Evolutionary conservation across 2,797 vertebrate genomes (phyloP).

Genomic region (Pachyuromys duprasi): DNA sequence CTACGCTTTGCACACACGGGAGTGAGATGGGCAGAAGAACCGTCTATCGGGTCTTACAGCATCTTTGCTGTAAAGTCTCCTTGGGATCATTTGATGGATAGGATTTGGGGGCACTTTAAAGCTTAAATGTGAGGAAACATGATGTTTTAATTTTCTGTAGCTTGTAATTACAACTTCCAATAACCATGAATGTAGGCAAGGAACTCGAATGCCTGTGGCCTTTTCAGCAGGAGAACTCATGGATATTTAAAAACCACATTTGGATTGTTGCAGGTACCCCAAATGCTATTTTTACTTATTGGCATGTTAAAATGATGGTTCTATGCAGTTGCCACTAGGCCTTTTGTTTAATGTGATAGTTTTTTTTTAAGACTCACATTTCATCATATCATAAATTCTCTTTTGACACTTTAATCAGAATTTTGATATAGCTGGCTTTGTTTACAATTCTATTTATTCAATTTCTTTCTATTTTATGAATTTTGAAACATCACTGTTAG

Average conservation of each 20-base stretch:
- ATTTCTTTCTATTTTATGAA: not conserved
- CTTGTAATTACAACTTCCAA: constrained; percentile 39
- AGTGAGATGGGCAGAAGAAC: not conserved
- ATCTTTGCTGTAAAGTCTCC: constrained; percentile 5
- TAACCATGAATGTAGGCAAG: not conserved
- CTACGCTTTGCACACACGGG: not conserved
- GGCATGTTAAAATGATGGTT: not conserved
- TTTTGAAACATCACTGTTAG: constrained; percentile 44
- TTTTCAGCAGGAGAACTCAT: not conserved
- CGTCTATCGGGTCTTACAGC: not conserved
- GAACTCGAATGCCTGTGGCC: not conserved
- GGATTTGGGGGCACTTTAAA: not conserved
- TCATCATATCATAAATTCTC: not conserved
- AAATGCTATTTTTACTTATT: not conserved
- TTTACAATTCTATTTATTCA: constrained; percentile 5
- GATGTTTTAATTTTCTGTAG: not conserved
- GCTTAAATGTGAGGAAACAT: not conserved
- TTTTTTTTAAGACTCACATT: not conserved
- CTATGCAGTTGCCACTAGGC: not conserved
- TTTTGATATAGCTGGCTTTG: not conserved
- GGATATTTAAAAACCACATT: not conserved
- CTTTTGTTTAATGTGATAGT: not conserved
- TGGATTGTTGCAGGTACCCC: not conserved
- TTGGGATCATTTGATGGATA: not conserved
- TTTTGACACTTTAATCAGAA: constrained; percentile 30